Conservation (phyloP, 1,140 invertebrate species). For the Stegodyphus dumicola region DNA sequence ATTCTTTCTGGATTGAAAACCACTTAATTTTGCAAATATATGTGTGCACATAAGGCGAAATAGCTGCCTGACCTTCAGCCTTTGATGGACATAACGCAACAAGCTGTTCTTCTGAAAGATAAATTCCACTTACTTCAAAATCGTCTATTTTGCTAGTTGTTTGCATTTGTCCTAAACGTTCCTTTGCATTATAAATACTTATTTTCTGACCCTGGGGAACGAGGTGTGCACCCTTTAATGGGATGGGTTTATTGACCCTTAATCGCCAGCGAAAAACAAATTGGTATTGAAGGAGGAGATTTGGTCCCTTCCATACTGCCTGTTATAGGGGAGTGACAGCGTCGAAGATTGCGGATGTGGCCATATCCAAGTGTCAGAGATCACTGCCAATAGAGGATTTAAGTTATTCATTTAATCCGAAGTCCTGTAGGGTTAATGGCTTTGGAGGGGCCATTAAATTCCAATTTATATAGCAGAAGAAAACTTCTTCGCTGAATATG, state of each 20-base stretch:
- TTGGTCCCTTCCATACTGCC: not conserved
- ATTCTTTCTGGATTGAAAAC: too few relatives aligned
- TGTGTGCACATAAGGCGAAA: too few relatives aligned
- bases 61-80: too few relatives aligned
- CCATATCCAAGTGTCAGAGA: slow-evolving; percentile 33
- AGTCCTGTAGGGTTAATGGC: slow-evolving; percentile 46
- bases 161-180: too few relatives aligned
- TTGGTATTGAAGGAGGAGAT: slow-evolving; percentile 35
- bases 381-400: slow-evolving; percentile 34
- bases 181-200: too few relatives aligned
- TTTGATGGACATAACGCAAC: too few relatives aligned
- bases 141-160: too few relatives aligned
- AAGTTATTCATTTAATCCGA: slow-evolving; percentile 49
- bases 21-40: too few relatives aligned
- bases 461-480: slow-evolving; percentile 32
- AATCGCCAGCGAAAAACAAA: slow-evolving; percentile 39
- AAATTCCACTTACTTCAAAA: too few relatives aligned
- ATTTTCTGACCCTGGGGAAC: not conserved
- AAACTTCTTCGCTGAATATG: not conserved
- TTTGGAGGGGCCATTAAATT: slow-evolving; percentile 45
- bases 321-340: slow-evolving; percentile 35
- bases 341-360: slow-evolving; percentile 39
- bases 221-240: slow-evolving; percentile 33
- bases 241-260: slow-evolving; percentile 38
- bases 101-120: too few relatives aligned